Evolutionary conservation across 1,140 invertebrate species (phyloP), one percentile per base, ranked within the genome.

Genomic region (Brachionus paranguensis): DNA sequence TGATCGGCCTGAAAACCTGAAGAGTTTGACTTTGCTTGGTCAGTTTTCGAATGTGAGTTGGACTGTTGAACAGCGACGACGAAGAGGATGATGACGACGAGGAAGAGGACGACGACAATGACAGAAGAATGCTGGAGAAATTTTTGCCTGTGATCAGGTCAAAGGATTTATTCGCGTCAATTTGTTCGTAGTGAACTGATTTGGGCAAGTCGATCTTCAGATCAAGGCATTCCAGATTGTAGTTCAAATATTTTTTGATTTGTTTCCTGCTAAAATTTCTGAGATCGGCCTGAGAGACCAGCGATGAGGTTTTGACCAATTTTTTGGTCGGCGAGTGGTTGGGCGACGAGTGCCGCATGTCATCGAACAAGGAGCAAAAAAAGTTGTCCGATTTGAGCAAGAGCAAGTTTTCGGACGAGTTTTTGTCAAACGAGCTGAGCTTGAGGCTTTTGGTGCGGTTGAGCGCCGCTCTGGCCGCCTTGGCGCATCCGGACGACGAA

Each of bases 21-120:
- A 72, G 37, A 17, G 68, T 72, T 17, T 72, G 68, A 43, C 68
- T 72, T 72, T 72, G 68, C 17, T 72, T 72, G 41, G 68, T 72
- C 17, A 72, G 3, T 43, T 72, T 72, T 7, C 17, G 29, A 20
- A 72, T 33, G 17, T 72, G 33, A 41, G 29, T 17, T 14, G 14
- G 27, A 12, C 27, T 68, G 14, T 41, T 72, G 68, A 41, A 72
- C n/a, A 72, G 68, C n/a, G 68, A 72, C 17, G 41, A 72, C 33
- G 68, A 20, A 12, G 68, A 72, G 2, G 68, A 72, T 2, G 68
- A 72, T 5, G 68, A 37, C 17, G 68, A 68, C 1, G 64, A 68
- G 6, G 64, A 14, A 14, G 64, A 43, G 2, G 68, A 72, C 17
- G 68, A 72, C 17, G 37, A 6, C 14, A 41, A 72, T 41, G 41